Evolutionary conservation across 2,797 vertebrate species (phyloP).

Genomic region (Heterohyrax brucei): DNA sequence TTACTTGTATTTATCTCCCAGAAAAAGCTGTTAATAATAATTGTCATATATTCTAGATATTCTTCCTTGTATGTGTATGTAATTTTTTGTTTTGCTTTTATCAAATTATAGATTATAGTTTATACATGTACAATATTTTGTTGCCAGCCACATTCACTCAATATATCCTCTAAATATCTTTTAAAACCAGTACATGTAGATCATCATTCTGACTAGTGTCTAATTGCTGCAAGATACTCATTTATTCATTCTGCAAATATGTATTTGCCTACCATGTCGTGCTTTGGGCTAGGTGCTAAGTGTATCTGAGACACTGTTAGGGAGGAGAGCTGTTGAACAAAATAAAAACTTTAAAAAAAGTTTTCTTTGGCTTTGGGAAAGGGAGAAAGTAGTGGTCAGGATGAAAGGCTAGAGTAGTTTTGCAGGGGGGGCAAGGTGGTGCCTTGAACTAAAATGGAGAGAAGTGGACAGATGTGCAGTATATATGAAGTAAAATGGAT

Average conservation of each 20-base stretch:
- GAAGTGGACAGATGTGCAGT: background rate
- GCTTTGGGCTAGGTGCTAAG: background rate
- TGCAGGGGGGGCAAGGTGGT: background rate
- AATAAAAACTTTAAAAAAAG: background rate
- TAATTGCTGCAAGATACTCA: background rate
- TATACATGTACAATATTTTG: background rate
- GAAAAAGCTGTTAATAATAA: background rate
- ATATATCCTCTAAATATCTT: background rate
- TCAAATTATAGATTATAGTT: background rate
- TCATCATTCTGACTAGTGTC: background rate
- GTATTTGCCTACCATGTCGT: background rate
- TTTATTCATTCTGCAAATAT: background rate
- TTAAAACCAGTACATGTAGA: background rate
- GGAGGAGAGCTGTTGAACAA: background rate
- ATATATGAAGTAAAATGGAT: too few species aligned
- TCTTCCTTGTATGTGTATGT: background rate
- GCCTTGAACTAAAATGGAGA: background rate
- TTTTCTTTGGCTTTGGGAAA: background rate
- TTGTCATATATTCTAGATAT: background rate
- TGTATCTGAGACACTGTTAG: background rate
- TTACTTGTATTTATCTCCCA: background rate
- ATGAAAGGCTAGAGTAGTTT: background rate
- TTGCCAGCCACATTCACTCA: background rate
- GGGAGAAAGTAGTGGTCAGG: background rate
- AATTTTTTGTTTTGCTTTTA: background rate